Evolutionary conservation across 2,888 invertebrate species (phyloP), one percentile per base, ranked within the genome.

Genomic region (Microplitis deprimator): DNA sequence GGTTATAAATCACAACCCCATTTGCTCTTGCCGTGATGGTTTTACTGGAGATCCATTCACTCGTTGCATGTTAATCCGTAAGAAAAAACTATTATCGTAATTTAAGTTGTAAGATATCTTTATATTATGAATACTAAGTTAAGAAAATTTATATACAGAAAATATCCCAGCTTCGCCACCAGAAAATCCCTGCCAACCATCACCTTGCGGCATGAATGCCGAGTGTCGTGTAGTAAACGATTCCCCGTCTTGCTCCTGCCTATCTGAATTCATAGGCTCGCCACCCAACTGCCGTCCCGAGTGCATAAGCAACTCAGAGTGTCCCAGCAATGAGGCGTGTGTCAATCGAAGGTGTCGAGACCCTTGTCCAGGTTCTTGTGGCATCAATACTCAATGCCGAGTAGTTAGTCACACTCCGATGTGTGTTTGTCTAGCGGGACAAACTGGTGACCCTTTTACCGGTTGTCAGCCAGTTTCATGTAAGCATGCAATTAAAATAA

Each of bases 201-300:
- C 90, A 13, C 90, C 90, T 2, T 90, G 90, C 82, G 91, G 89
- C 82, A 91, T 85, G 0, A 92, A 92, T 82, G 92, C 95, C n/a
- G 91, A 93, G 84, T 96, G 96, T 83, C 92, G 90, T 79, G 92
- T 92, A 61, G 89, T 91, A 68, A 93, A 93, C 77, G 92, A 93
- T 69, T 90, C 81, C 89, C 91, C 83, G 92, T 94, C 88, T 86
- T 91, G 78, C 83, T 92, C 93, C 17, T 96, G 96, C 86, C 91
- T 94, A 80, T 91, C 93, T 62, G 93, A 93, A 79, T 94, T 93
- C 86, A 92, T 94, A 78, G 96, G 96, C 41, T 90, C 92, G 13
- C 95, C 96, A 70, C 94, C 94, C 7, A 92, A 92, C 79, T 96
- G 96, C 87, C 92, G 92, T 80, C 95, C 96, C 0, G 95, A 96